phyloP scores from a whole-genome alignment of 2,113 vertebrate genomes.

The Oncorhynchus clarkii region DNA sequence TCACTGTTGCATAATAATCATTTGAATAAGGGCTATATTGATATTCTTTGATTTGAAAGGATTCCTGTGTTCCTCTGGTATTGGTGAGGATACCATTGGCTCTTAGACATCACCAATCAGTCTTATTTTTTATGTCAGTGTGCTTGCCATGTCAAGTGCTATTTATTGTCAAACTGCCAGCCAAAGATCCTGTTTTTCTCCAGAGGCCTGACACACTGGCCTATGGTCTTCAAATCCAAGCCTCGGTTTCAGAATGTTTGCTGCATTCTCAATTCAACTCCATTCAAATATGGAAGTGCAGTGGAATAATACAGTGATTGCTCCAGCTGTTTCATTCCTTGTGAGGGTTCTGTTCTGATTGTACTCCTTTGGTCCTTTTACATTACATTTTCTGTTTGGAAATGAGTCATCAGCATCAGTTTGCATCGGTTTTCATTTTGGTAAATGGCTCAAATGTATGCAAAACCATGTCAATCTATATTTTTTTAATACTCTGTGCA shows the following conservation, averaged over 20 bases:
- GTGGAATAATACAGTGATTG: neutral
- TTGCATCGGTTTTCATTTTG: neutral
- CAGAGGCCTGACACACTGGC: constrained; percentile 3
- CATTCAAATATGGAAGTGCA: neutral
- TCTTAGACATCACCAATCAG: constrained; percentile 11
- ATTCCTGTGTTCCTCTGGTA: constrained; percentile 35
- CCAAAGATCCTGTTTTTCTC: neutral
- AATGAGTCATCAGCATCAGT: neutral
- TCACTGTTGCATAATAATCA: constrained; percentile 35
- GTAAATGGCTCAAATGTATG: neutral
- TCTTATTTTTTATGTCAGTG: constrained; percentile 42
- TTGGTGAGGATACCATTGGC: constrained; percentile 41
- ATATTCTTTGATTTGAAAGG: constrained; percentile 48
- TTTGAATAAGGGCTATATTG: constrained; percentile 4
- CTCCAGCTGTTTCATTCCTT: neutral
- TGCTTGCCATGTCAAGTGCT: constrained; percentile 9
- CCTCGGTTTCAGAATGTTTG: neutral
- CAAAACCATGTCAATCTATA: constrained; percentile 52
- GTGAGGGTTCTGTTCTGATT: neutral
- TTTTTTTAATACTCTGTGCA: constrained; percentile 64
- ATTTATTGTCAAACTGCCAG: neutral
- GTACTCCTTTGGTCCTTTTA: neutral
- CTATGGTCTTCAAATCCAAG: neutral
- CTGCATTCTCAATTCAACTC: neutral
- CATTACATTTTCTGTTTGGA: neutral